phyloP scores from a whole-genome alignment of 2,888 invertebrate genomes.

The Nomada ruficornis region DNA sequence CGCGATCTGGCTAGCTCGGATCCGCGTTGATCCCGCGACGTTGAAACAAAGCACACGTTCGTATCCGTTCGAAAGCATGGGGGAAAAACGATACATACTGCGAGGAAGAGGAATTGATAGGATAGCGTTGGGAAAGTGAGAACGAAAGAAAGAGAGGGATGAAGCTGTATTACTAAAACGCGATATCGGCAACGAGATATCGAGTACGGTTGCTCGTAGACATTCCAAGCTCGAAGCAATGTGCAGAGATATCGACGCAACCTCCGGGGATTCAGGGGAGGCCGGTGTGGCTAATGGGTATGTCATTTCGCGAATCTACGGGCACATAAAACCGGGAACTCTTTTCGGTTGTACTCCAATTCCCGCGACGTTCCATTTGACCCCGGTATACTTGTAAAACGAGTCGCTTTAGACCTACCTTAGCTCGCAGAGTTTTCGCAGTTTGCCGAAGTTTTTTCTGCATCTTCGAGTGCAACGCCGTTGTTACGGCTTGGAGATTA shows the following conservation, averaged over 20 bases:
- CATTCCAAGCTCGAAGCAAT: slow-evolving; percentile 50
- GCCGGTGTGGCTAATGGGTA: slow-evolving; percentile 58
- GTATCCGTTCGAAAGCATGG: slow-evolving; percentile 23
- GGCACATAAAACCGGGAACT: slow-evolving; percentile 55
- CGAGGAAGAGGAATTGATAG: slow-evolving; percentile 34
- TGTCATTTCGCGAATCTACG: slow-evolving; percentile 69
- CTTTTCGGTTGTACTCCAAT: slow-evolving; percentile 62
- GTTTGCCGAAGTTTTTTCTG: neutral
- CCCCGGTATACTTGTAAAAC: slow-evolving; percentile 15
- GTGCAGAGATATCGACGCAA: slow-evolving; percentile 57
- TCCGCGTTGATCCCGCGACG: slow-evolving; percentile 13
- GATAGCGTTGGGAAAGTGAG: neutral
- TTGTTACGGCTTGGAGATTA: neutral
- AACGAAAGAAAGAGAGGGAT: neutral
- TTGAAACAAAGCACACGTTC: slow-evolving; percentile 36
- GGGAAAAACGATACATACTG: neutral
- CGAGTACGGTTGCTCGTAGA: slow-evolving; percentile 47
- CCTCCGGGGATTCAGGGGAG: slow-evolving; percentile 53
- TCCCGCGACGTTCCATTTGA: slow-evolving; percentile 42
- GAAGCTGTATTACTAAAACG: slow-evolving; percentile 43
- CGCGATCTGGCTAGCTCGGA: neutral
- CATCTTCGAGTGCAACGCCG: neutral
- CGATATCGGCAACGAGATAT: slow-evolving; percentile 65
- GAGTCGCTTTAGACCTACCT: slow-evolving; percentile 17
- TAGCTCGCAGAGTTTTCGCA: neutral